phyloP scores from a whole-genome alignment of 2,797 vertebrate genomes.

The Eptatretus atami region DNA sequence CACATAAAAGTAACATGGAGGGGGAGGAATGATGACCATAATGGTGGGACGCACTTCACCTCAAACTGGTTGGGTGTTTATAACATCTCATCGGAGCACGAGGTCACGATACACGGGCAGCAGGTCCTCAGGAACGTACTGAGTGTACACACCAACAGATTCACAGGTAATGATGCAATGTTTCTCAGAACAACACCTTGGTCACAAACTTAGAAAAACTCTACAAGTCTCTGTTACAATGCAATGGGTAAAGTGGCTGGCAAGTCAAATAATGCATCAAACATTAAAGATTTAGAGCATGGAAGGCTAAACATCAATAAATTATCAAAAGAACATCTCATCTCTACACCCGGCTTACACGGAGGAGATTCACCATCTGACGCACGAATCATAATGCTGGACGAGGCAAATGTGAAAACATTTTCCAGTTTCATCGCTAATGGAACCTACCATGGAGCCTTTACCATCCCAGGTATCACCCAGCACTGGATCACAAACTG shows the following conservation, averaged over 20 bases:
- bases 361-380: no score
- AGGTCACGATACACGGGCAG: constrained; percentile 71
- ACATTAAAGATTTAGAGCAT: no score
- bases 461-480: constrained; percentile 46
- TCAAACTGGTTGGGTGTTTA: constrained; percentile 95
- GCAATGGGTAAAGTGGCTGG: no score
- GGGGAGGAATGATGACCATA: background rate
- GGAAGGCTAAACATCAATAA: no score
- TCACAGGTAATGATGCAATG: no score
- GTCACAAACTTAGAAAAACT: no score
- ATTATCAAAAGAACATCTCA: no score
- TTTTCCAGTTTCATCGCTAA: background rate
- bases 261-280: no score
- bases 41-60: constrained; percentile 41
- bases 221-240: no score
- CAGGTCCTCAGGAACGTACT: constrained; percentile 80
- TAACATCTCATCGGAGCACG: constrained; percentile 68
- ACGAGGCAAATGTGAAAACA: background rate
- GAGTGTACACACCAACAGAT: background rate
- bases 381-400: background rate
- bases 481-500: constrained; percentile 88
- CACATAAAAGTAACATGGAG: background rate
- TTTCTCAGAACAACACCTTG: no score
- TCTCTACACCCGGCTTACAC: no score
- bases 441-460: constrained; percentile 52